Evolutionary conservation across 2,797 vertebrate species (phyloP), one percentile per base, ranked within the genome.

Genomic region (Mus caroli): DNA sequence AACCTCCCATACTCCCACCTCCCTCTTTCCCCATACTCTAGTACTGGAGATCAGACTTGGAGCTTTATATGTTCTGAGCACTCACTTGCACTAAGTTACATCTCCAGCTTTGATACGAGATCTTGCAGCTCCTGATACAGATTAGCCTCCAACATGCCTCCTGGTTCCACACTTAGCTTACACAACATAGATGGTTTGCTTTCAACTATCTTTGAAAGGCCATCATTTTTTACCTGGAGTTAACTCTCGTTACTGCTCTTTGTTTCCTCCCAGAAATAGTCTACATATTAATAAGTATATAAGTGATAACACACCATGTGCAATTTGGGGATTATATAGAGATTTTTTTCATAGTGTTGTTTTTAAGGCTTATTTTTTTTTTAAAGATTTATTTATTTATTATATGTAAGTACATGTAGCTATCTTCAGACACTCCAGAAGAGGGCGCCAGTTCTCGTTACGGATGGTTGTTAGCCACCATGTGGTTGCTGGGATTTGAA

Each of bases 171-270:
- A 78, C 13, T 17, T 62, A 24, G 20, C 43, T 62, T 84, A 50
- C 10, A 56, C 37, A 89, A 50, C 8, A 46, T 73, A 34, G 85
- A 84, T 67, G 43, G 19, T 73, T 64, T 60, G 37, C 54, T 58
- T 75, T 75, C 19, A 90, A 0, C 37, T 77, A 0, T 50, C 67
- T 90, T 89, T 52, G 17, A 87, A 40, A 78, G 26, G 28, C 4
- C 9, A 56, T 34, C 56, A 62, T 34, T 75, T 4, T 20, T 83
- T 78, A 75, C 54, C 31, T 54, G 22, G 22, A 54, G 52, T 64
- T 96, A 92, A 67, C 40, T 50, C 78, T n/a, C 56, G 7, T 92
- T 90, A 67, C 7, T 34, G n/a, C n/a, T 92, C 6, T 91, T 50
- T 58, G 17, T 87, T 86, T 87, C n/a, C 31, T 92, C 77, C 17